Percentiles rank a stretch among this genome's conserved stretches.
phyloP scores from a whole-genome alignment of 2,113 vertebrate genomes.

The Protomyctophum bolini region DNA sequence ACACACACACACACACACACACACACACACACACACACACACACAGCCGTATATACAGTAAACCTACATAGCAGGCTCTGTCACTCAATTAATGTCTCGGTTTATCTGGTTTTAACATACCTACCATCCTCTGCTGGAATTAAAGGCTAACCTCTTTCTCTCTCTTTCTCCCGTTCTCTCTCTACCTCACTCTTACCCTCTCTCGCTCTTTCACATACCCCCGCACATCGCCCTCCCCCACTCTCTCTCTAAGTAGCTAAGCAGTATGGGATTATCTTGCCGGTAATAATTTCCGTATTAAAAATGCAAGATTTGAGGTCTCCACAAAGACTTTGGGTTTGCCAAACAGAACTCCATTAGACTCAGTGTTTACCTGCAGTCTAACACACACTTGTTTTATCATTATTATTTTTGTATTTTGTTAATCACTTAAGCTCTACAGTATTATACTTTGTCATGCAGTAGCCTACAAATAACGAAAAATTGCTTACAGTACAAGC shows the following conservation, averaged over 20 bases:
- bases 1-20: neutral
- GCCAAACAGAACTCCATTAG: conserved; percentile 23
- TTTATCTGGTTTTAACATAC: conserved; percentile 72
- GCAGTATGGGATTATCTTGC: conserved; percentile 54
- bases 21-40: neutral
- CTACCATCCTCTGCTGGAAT: conserved; percentile 65
- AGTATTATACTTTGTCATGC: too few relatives aligned
- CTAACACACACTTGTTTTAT: neutral
- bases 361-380: conserved; percentile 8
- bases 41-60: conserved; percentile 27
- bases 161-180: conserved; percentile 12
- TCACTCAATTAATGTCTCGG: conserved; percentile 62
- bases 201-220: neutral
- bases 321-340: conserved; percentile 36
- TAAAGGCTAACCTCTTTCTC: conserved; percentile 46
- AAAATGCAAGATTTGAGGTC: conserved; percentile 46
- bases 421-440: too few relatives aligned
- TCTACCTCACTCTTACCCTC: neutral
- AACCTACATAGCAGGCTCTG: conserved; percentile 45
- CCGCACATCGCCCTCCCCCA: neutral
- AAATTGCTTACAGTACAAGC: too few relatives aligned
- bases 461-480: too few relatives aligned
- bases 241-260: conserved; percentile 43
- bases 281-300: conserved; percentile 59
- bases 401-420: too few relatives aligned